Base-by-base conservation (phyloP, 2,797 vertebrate species). In the Poecile montanus region DNA sequence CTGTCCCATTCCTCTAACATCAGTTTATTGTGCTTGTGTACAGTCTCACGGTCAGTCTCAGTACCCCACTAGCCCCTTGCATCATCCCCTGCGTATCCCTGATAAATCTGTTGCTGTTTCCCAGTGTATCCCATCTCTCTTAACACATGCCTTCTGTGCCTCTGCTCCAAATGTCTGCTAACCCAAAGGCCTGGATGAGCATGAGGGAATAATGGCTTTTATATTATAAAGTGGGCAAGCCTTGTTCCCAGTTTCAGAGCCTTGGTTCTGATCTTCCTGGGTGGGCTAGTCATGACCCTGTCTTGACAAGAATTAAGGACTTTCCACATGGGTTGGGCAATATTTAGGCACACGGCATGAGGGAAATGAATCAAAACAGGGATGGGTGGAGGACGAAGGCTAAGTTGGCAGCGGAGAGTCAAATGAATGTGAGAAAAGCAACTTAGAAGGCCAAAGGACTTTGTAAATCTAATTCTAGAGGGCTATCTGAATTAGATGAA, bases 271-370 rank as follows among this genome's bases (percentile, higher is more conserved):
- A 96, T 96, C 96, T 96, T 93, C 93, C 58, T 96, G 95, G 93
- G 96, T 96, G 96, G 96, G 93, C 96, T 94, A 96, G 95, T 94
- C 95, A 95, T 94, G 96, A 96, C 95, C 96, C 88, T 94, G 94
- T 65, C 96, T 96, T 96, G 89, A 96, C 96, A 95, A 95, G 91
- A 96, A 96, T 95, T 94, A 91, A 95, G 95, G 91, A 90, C 95
- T 96, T 96, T 94, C 95, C 94, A 94, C 95, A 96, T 72, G 96
- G 79, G 85, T 96, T 96, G 88, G 93, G 96, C 93, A 96, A 96
- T 94, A 95, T 96, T 96, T 93, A 96, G 93, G 93, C 96, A 96
- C 79, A 76, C 80, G 94, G 93, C 95, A 88, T 95, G 95, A 96
- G 94, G 80, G 91, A 96, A 96, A 96, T 96, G 62, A 96, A 96